Conservation (phyloP, 92 coral and sea anemone species). For the Epizoanthus scotinus region DNA sequence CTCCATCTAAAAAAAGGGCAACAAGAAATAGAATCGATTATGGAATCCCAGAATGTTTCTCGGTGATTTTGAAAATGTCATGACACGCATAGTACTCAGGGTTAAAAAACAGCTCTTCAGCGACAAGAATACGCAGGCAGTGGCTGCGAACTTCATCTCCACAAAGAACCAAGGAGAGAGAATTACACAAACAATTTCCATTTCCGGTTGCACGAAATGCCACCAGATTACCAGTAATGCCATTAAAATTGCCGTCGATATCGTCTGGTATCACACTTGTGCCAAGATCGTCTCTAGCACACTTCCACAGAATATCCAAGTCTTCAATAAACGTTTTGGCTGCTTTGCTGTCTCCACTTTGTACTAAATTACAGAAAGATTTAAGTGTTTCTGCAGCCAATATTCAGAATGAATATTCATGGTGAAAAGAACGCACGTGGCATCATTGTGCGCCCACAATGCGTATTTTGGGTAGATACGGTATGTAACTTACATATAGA, state of each 20-base stretch:
- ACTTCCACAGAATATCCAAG: too few relatives aligned
- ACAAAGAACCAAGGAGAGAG: slow-evolving; percentile 41
- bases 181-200: slow-evolving; percentile 44
- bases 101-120: slow-evolving; percentile 42
- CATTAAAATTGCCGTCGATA: neutral
- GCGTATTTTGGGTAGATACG: too few relatives aligned
- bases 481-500: too few relatives aligned
- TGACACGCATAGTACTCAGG: slow-evolving; percentile 33
- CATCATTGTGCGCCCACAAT: too few relatives aligned
- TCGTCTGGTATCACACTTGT: slow-evolving; percentile 27
- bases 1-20: slow-evolving; percentile 33
- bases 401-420: too few relatives aligned
- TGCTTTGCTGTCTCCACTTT: too few relatives aligned
- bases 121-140: slow-evolving; percentile 37
- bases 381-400: too few relatives aligned
- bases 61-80: slow-evolving; percentile 33
- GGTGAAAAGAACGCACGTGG: too few relatives aligned
- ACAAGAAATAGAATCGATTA: slow-evolving; percentile 21
- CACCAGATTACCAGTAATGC: slow-evolving; percentile 24
- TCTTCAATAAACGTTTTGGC: too few relatives aligned
- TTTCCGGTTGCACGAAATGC: slow-evolving; percentile 45
- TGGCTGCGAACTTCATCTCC: slow-evolving; percentile 35
- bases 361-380: too few relatives aligned
- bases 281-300: too few relatives aligned
- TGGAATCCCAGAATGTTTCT: slow-evolving; percentile 24